A percentile compares a stretch with the other conserved stretches of the same genome.
phyloP scores from a whole-genome alignment of 2,797 vertebrate genomes.

The Decapterus maruadsi region DNA sequence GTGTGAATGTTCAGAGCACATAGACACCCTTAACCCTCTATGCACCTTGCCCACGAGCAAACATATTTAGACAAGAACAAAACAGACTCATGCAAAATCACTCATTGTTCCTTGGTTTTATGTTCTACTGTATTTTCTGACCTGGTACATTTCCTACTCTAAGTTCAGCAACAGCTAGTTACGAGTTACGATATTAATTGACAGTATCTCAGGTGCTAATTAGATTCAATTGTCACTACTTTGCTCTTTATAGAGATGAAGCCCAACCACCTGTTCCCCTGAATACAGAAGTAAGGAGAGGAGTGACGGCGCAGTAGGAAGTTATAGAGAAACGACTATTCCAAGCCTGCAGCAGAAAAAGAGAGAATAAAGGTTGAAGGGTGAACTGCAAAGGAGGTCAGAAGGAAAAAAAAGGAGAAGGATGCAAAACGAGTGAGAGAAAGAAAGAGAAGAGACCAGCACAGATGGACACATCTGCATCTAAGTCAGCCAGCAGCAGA shows the following conservation, averaged over 20 bases:
- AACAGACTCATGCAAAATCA: constrained; percentile 2
- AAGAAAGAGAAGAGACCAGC: constrained; percentile 3
- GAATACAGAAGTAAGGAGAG: constrained; percentile 42
- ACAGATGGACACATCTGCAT: constrained; percentile 32
- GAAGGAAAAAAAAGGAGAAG: constrained; percentile 5
- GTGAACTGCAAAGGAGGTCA: background rate
- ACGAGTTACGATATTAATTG: constrained; percentile 43
- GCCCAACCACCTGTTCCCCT: constrained; percentile 44
- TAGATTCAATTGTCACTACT: constrained; percentile 68
- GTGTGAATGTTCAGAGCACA: constrained; percentile 71
- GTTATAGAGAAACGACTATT: constrained; percentile 25
- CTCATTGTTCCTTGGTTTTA: constrained; percentile 3
- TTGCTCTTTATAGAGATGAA: constrained; percentile 56
- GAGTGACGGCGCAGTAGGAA: constrained; percentile 18
- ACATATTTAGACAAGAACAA: constrained; percentile 16
- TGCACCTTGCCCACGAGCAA: constrained; percentile 28
- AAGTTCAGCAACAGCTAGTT: constrained; percentile 45
- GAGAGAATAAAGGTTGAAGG: constrained; percentile 1
- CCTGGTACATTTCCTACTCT: constrained; percentile 20
- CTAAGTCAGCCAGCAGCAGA: constrained; percentile 45
- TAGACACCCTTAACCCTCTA: constrained; percentile 58
- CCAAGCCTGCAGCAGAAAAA: constrained; percentile 8
- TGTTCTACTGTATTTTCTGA: constrained; percentile 9
- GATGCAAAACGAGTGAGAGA: background rate
- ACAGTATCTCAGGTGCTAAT: constrained; percentile 69